These are phyloP conservation scores for Gobius niger DNA, from an alignment of 2,113 vertebrate genomes.

Conservation along the genomic window DNA sequence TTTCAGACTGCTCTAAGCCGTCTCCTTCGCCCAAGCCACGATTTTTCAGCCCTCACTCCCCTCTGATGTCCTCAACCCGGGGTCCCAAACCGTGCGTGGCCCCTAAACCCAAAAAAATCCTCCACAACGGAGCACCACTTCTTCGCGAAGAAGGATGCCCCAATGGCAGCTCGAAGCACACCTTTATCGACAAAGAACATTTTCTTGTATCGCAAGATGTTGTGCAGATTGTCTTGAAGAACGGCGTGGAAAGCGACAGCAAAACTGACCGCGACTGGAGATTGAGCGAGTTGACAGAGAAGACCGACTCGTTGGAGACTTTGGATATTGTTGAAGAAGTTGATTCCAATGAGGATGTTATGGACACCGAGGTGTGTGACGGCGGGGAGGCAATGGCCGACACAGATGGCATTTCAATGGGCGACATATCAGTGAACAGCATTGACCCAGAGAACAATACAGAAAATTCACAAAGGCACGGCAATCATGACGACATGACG, in stretches of 20 bases:
- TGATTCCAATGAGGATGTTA: constrained; percentile 46
- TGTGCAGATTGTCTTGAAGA: constrained; percentile 33
- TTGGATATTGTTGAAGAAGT: constrained; percentile 46
- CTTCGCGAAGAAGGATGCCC: constrained; percentile 70
- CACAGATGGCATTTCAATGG: constrained; percentile 66
- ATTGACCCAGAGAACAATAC: constrained; percentile 32
- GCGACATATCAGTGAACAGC: constrained; percentile 58
- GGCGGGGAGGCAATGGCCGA: constrained; percentile 70
- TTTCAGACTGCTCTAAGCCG: constrained; percentile 86
- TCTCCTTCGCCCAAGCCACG: constrained; percentile 88
- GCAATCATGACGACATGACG: constrained; percentile 36
- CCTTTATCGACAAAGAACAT: constrained; percentile 8
- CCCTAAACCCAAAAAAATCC: constrained; percentile 85
- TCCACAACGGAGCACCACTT: constrained; percentile 61
- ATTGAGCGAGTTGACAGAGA: constrained; percentile 51
- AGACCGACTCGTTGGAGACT: constrained; percentile 63
- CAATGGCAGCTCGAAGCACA: constrained; percentile 70
- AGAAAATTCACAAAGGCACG: constrained; percentile 13
- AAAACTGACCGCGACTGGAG: constrained; percentile 60
- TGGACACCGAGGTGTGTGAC: constrained; percentile 61
- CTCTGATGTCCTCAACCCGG: constrained; percentile 77
- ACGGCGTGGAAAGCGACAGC: constrained; percentile 11
- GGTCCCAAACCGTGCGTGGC: constrained; percentile 89
- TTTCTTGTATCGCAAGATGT: constrained; percentile 2
- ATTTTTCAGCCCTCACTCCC: constrained; percentile 78